These are phyloP conservation scores for Orthonyx spaldingii DNA, from an alignment of 2,113 vertebrate genomes.

Conservation along the genomic window DNA sequence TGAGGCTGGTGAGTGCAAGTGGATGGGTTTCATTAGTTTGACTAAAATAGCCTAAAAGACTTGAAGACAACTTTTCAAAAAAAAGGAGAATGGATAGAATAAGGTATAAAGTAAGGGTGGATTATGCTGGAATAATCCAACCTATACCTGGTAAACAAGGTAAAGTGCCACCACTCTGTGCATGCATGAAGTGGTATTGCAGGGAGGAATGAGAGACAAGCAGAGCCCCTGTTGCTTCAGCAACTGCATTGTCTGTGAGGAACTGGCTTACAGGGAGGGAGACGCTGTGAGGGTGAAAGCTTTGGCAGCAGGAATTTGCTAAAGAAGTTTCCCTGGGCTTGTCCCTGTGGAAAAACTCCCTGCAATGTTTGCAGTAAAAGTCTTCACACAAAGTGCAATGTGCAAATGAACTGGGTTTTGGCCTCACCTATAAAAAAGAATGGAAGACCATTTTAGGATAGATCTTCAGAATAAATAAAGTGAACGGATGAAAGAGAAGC, in stretches of 20 bases:
- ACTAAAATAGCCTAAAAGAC: not conserved
- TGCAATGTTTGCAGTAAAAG: not conserved
- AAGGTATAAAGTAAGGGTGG: not conserved
- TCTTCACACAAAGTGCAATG: not conserved
- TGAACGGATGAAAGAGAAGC: not conserved
- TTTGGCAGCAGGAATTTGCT: not conserved
- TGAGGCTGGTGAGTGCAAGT: not conserved
- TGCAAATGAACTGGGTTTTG: not conserved
- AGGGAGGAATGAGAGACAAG: not conserved
- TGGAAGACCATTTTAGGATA: not conserved
- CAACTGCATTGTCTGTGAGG: accelerated
- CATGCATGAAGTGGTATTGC: not conserved
- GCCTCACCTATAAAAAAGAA: not conserved
- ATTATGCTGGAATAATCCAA: not conserved
- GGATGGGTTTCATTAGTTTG: not conserved
- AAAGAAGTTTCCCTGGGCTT: not conserved
- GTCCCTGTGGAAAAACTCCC: not conserved
- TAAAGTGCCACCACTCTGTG: not conserved
- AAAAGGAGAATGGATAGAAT: not conserved
- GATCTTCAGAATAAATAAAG: not conserved
- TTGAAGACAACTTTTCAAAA: not conserved
- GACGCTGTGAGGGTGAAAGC: not conserved
- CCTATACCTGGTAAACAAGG: not conserved
- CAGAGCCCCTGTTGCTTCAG: not conserved
- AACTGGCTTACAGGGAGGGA: not conserved